These are phyloP conservation scores for Amblyopsis rosae DNA, from an alignment of 2,113 vertebrate genomes.

Conservation along the genomic window DNA sequence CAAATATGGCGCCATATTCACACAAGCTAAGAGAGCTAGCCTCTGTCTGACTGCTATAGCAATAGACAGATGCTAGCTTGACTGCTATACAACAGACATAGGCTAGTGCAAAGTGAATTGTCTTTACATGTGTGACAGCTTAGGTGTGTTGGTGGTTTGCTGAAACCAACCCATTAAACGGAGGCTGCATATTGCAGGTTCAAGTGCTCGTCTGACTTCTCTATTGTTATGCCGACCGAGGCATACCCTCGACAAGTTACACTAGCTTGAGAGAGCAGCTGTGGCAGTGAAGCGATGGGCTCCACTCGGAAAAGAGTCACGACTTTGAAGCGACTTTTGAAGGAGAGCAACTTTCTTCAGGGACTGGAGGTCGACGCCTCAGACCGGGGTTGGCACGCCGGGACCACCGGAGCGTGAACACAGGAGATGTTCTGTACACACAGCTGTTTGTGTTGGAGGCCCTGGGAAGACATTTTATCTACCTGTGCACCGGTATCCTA, in stretches of 20 bases:
- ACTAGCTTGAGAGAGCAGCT: not conserved
- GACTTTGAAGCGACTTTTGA: conserved; percentile 17
- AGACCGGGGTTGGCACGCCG: conserved; percentile 5
- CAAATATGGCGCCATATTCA: too few species aligned
- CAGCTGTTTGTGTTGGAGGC: conserved; percentile 34
- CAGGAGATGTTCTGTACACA: conserved; percentile 2
- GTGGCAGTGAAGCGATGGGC: not conserved
- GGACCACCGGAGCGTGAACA: conserved; percentile 15
- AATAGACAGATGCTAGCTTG: not conserved
- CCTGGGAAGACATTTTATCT: conserved; percentile 21
- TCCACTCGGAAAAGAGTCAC: not conserved
- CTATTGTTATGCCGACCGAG: too few species aligned
- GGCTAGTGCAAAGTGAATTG: too few species aligned
- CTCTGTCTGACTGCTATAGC: too few species aligned
- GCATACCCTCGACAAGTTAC: too few species aligned
- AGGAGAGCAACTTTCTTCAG: conserved; percentile 17
- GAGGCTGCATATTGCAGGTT: too few species aligned
- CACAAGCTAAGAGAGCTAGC: too few species aligned
- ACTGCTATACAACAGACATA: too few species aligned
- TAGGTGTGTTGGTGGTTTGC: too few species aligned
- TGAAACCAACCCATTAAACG: too few species aligned
- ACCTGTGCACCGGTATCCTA: conserved; percentile 8
- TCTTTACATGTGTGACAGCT: too few species aligned
- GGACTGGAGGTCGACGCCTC: conserved; percentile 1
- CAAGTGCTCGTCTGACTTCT: too few species aligned